phyloP scores from a whole-genome alignment of 2,888 invertebrate species.

The Hoplodrina blanda region DNA sequence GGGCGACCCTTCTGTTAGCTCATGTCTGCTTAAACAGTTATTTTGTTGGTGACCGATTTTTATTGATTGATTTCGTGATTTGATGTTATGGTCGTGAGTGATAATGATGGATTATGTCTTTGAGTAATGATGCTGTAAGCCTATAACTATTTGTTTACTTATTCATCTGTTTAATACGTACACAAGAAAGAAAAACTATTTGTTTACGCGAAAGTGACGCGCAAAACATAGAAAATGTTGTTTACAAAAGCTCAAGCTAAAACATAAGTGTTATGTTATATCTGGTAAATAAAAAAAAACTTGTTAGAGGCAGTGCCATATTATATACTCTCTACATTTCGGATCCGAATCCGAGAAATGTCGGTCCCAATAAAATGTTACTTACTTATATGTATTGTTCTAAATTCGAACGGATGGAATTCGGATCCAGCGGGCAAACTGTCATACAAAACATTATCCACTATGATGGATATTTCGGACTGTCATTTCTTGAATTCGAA shows the following conservation, averaged over 20 bases:
- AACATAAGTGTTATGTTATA: too few species aligned
- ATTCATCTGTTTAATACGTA: too few species aligned
- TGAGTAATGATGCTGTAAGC: neutral
- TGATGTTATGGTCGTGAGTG: neutral
- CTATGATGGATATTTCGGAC: too few species aligned
- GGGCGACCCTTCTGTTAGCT: conserved; percentile 19
- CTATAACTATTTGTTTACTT: neutral
- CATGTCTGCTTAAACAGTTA: conserved; percentile 17
- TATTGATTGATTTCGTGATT: conserved; percentile 18
- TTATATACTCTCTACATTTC: too few species aligned
- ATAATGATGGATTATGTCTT: neutral
- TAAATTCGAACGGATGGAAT: neutral
- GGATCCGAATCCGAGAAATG: too few species aligned
- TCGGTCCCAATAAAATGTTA: neutral
- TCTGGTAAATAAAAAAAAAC: too few species aligned
- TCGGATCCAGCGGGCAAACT: neutral
- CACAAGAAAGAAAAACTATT: too few species aligned
- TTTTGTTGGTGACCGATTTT: conserved; percentile 37
- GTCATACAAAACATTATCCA: neutral
- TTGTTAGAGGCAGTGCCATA: too few species aligned
- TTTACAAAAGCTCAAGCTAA: too few species aligned
- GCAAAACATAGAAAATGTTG: too few species aligned
- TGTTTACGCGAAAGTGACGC: too few species aligned
- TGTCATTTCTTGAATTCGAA: too few species aligned
- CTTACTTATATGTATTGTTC: neutral